Conservation (phyloP, 92 coral and sea anemone genomes). For the Epizoanthus illoricatus region DNA sequence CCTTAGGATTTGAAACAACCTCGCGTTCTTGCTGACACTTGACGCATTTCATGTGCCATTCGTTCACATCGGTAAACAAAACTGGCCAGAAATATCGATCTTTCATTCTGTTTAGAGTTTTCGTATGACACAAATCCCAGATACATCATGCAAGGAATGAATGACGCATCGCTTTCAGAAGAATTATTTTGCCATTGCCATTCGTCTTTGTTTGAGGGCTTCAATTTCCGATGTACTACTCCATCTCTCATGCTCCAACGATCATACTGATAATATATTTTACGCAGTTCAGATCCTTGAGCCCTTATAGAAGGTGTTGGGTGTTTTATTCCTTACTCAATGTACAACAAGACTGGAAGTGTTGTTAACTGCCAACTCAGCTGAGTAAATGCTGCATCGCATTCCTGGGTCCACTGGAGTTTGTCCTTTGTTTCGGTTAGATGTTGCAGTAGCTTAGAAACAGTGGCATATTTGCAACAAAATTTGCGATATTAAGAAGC, state of each 20-base stretch:
- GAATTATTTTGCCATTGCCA: constrained; percentile 10
- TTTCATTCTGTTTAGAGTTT: no score
- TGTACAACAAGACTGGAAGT: neutral
- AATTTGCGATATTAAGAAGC: constrained; percentile 1
- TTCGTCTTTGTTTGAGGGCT: constrained; percentile 19
- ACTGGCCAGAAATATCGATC: no score
- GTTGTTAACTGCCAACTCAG: neutral
- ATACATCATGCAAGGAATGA: neutral
- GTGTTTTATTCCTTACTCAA: constrained; percentile 24
- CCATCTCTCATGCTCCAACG: constrained; percentile 32
- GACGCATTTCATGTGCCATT: neutral
- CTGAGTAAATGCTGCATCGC: no score
- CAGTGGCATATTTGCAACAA: neutral
- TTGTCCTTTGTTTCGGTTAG: constrained; percentile 9
- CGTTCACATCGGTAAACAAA: no score
- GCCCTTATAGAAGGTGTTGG: constrained; percentile 14
- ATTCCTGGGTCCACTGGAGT: neutral
- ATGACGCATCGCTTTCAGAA: neutral
- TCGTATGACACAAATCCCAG: neutral
- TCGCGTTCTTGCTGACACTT: constrained; percentile 11
- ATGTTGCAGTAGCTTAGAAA: neutral
- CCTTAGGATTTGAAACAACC: constrained; percentile 37
- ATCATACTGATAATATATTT: constrained; percentile 21
- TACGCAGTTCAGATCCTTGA: constrained; percentile 15
- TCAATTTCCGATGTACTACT: constrained; percentile 30